Conservation (phyloP, 2,888 invertebrate species). For the Drosophila merina region DNA sequence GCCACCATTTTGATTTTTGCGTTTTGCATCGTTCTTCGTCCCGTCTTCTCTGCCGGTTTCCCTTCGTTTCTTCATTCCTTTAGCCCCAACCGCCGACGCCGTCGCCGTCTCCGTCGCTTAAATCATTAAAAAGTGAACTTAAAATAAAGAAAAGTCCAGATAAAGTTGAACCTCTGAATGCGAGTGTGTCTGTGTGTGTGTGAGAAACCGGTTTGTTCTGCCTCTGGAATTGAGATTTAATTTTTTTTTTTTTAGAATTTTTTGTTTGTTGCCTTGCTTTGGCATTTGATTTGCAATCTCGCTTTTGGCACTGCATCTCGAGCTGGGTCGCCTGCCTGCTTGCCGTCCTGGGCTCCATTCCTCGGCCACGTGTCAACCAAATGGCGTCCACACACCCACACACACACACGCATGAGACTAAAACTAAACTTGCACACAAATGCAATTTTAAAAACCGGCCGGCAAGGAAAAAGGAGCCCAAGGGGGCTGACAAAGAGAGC, state of each 20-base stretch:
- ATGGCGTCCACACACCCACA: conserved; percentile 66
- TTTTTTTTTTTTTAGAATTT: conserved; percentile 22
- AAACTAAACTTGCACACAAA: not conserved
- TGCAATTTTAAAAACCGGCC: conserved; percentile 67
- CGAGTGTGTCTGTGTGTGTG: conserved; percentile 24
- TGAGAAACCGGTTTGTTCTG: conserved; percentile 67
- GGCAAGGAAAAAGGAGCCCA: conserved; percentile 43
- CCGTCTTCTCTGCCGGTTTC: conserved; percentile 12
- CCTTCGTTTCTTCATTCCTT: conserved; percentile 10
- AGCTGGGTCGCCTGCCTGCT: conserved; percentile 12
- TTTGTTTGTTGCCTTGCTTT: conserved; percentile 63
- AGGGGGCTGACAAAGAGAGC: not conserved
- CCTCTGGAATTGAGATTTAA: conserved; percentile 30
- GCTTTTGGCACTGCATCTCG: conserved; percentile 50
- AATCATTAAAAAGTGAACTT: conserved; percentile 79
- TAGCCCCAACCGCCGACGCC: conserved; percentile 37
- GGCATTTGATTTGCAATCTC: conserved; percentile 25
- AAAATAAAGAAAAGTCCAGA: conserved; percentile 78
- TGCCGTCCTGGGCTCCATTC: conserved; percentile 53
- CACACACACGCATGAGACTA: too few species aligned
- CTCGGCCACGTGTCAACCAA: conserved; percentile 73
- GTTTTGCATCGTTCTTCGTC: conserved; percentile 48
- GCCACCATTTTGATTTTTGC: conserved; percentile 82
- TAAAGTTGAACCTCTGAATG: conserved; percentile 59
- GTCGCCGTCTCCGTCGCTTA: conserved; percentile 45